Base-by-base conservation (phyloP, 2,797 vertebrate genomes). In the Danio albolineatus region DNA sequence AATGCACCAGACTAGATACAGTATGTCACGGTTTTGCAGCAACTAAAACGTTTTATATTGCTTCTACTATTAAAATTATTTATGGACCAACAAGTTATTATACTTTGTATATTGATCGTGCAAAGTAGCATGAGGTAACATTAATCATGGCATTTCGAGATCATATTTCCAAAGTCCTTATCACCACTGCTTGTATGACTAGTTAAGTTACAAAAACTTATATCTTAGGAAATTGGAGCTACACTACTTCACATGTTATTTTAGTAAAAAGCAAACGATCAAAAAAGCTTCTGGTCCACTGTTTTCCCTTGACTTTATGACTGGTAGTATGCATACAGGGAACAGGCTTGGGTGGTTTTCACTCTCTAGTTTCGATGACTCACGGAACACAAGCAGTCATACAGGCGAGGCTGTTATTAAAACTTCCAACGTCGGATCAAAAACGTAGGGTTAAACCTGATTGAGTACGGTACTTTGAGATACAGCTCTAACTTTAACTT, bases 311-410 rank as follows among this genome's bases (percentile, higher is more conserved):
- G n/a, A 17, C 10, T 17, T 10, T 13, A 66, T 9, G n/a, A 39
- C 21, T 46, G 21, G 39, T 13, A 51, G 12, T 13, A 28, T 28
- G 28, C 28, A 28, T 28, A 4, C 7, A 2, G 17, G 9, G 28
- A 69, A 41, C 54, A 38, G n/a, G 41, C 13, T 21, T 41, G 54
- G 64, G 65, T 39, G 43, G 6, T 49, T 36, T 46, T 14, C 64
- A 65, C 10, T 7, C 2, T 39, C 16, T 39, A 41, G 76, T 77
- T 77, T 77, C 64, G 53, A 57, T 77, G 49, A 57, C 16, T 69
- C 54, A 78, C 65, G 16, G 7, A 77, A 8, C 38, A 53, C 48
- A 44, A 21, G 8, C 51, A 64, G 54, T 60, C 64, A 67, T 5
- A 67, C 51, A 48, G 10, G 7, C 21, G 53, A 48, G 4, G 28